Percentiles rank a stretch among this genome's conserved stretches.
phyloP scores from a whole-genome alignment of 2,888 invertebrate genomes.

The Liopterus haemorrhoidalis region DNA sequence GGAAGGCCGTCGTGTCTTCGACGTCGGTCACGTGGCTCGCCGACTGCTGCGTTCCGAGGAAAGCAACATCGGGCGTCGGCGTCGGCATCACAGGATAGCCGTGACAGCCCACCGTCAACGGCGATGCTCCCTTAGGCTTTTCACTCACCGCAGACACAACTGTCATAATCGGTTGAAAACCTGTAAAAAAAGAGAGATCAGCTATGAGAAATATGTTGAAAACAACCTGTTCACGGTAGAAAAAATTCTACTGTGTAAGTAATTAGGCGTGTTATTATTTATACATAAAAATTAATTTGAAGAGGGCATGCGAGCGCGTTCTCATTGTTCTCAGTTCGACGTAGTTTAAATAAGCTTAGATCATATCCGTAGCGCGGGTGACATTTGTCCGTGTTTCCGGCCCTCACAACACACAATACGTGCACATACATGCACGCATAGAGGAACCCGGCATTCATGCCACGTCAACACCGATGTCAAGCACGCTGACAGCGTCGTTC shows the following conservation, averaged over 20 bases:
- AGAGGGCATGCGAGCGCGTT: slow-evolving; percentile 7
- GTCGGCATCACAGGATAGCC: slow-evolving; percentile 29
- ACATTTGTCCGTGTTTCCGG: slow-evolving; percentile 33
- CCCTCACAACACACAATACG: neutral
- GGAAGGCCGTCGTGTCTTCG: slow-evolving; percentile 30
- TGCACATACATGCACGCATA: neutral
- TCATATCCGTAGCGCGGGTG: slow-evolving; percentile 31
- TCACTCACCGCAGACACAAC: slow-evolving; percentile 47
- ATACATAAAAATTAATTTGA: slow-evolving; percentile 11
- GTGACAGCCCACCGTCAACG: slow-evolving; percentile 21
- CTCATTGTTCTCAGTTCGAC: slow-evolving; percentile 6
- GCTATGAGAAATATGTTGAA: neutral
- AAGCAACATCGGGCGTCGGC: slow-evolving; percentile 40
- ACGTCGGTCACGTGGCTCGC: slow-evolving; percentile 33
- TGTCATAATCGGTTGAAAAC: slow-evolving; percentile 57
- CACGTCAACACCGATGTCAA: slow-evolving; percentile 1
- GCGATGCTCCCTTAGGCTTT: slow-evolving; percentile 43
- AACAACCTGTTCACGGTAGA: slow-evolving; percentile 9
- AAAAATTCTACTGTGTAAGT: slow-evolving; percentile 1
- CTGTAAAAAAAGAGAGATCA: slow-evolving; percentile 39
- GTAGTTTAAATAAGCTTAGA: slow-evolving; percentile 27
- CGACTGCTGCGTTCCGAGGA: slow-evolving; percentile 27
- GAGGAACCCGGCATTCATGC: neutral
- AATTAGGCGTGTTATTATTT: slow-evolving; percentile 19
- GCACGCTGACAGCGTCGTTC: no score